Percentiles rank a stretch among this genome's conserved stretches.
These are phyloP conservation scores for Masnerella sp. DNA, from an alignment of 2,888 invertebrate genomes.

Conservation along the genomic window DNA sequence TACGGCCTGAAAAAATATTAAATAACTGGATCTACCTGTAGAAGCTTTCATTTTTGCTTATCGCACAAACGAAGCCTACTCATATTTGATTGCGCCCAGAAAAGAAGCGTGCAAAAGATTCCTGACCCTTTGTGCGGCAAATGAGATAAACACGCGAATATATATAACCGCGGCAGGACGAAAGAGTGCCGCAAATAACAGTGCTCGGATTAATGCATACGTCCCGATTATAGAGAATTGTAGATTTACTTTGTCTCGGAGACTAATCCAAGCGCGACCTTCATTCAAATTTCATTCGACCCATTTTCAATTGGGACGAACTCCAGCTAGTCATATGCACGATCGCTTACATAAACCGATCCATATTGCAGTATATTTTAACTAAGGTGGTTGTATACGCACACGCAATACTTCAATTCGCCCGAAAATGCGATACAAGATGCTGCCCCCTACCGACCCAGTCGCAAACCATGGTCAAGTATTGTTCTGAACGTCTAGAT, in stretches of 20 bases:
- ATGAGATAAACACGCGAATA: conserved; percentile 32
- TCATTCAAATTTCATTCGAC: conserved; percentile 61
- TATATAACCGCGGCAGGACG: conserved; percentile 19
- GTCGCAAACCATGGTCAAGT: too few species aligned
- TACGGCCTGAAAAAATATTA: too few species aligned
- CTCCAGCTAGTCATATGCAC: conserved; percentile 51
- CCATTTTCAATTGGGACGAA: conserved; percentile 59
- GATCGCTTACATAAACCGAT: conserved; percentile 57
- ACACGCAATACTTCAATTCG: conserved; percentile 9
- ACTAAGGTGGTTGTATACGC: too few species aligned
- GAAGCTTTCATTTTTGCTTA: conserved; percentile 1
- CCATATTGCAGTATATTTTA: too few species aligned
- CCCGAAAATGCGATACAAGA: conserved; percentile 33
- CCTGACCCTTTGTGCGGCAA: conserved; percentile 28
- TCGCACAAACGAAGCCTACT: conserved; percentile 4
- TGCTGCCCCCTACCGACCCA: conserved; percentile 25
- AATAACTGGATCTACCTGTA: too few species aligned
- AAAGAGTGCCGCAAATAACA: conserved; percentile 43
- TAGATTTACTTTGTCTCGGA: conserved; percentile 59
- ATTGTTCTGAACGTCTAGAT: background rate
- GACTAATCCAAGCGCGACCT: conserved; percentile 61
- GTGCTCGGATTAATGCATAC: conserved; percentile 51
- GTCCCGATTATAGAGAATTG: conserved; percentile 50
- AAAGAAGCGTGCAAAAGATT: conserved; percentile 26
- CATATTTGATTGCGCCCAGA: conserved; percentile 7